These are phyloP conservation scores for Cecropterus lyciades DNA, from an alignment of 1,140 invertebrate genomes.

Conservation along the genomic window DNA sequence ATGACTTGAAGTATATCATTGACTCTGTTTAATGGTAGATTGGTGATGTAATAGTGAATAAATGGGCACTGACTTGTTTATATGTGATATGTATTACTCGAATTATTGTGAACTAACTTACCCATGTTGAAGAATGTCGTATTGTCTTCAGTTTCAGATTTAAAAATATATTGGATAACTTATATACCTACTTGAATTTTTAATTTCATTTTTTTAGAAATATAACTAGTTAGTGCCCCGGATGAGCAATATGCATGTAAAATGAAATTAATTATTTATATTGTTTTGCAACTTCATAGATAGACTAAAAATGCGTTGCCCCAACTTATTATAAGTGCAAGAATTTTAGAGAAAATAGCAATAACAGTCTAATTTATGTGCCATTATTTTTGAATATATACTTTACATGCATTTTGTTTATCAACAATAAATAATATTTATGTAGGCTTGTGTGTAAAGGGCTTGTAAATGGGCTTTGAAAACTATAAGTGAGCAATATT, in stretches of 20 bases:
- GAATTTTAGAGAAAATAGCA: slow-evolving; percentile 9
- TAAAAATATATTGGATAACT: too few species aligned
- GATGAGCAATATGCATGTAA: slow-evolving; percentile 21
- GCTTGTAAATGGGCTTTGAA: too few species aligned
- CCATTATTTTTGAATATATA: slow-evolving; percentile 11
- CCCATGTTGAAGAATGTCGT: too few species aligned
- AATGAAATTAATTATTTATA: slow-evolving; percentile 3
- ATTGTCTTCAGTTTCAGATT: too few species aligned
- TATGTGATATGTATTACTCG: background rate
- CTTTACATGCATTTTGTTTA: slow-evolving; percentile 21
- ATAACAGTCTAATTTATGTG: slow-evolving; percentile 4
- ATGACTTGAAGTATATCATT: slow-evolving; percentile 1
- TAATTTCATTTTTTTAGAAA: too few species aligned
- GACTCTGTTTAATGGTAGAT: background rate
- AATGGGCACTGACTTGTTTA: background rate
- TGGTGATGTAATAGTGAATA: background rate
- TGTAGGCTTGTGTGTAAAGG: background rate
- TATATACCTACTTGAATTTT: too few species aligned
- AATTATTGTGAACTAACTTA: background rate
- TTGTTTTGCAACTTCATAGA: background rate
- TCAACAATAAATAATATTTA: background rate
- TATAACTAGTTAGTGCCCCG: background rate
- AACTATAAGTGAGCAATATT: too few species aligned
- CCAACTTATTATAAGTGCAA: slow-evolving; percentile 3
- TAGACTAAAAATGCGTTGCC: slow-evolving; percentile 6